Base-by-base conservation (phyloP, 1,140 invertebrate genomes). In the Polyergus mexicanus region DNA sequence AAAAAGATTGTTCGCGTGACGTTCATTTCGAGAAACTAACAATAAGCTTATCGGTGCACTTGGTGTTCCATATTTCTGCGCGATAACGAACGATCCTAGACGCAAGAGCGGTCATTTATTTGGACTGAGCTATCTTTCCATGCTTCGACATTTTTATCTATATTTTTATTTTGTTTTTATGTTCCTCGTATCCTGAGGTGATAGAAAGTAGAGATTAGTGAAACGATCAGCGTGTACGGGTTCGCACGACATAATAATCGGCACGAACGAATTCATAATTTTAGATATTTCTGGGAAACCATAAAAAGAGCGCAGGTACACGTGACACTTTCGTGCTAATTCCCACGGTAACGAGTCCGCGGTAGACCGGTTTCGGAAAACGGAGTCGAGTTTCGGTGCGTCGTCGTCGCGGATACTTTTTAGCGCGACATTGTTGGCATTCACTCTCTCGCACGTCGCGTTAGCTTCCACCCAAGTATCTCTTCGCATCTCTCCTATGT, bases 401-500 rank as follows among this genome's bases (percentile, higher is more conserved):
- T 77, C 87, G 84, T 77, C 87, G 84, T 11, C 72, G 74, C 77
- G 74, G 60, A 85, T 71, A 85, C 80, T 87, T 87, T 89, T 90
- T 85, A 87, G 68, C 80, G 25, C 77, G 80, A 87, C 72, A 89
- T 90, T 86, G 88, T 91, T 91, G 86, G 92, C 88, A 91, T 90
- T 92, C 91, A 86, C 89, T 87, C 77, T 75, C 28, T 47, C 56
- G 28, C 51, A 38, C 60, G 60, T 54, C 81, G 69, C 86, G 88
- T 88, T 81, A 74, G 69, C 85, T 88, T 88, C 91, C 88, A 87
- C 91, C 91, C 87, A 92, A 90, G 84, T 89, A 85, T 77, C 10
- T 54, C 76, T 86, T 74, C 71, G 83, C 72, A 85, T 60, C 56
- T 83, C 75, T 72, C 77, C 88, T 89, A 84, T 66, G 35, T 86